A percentile compares a stretch with the other conserved stretches of the same genome.
Conservation (phyloP, 1,140 invertebrate genomes). For the Elysia chlorotica region DNA sequence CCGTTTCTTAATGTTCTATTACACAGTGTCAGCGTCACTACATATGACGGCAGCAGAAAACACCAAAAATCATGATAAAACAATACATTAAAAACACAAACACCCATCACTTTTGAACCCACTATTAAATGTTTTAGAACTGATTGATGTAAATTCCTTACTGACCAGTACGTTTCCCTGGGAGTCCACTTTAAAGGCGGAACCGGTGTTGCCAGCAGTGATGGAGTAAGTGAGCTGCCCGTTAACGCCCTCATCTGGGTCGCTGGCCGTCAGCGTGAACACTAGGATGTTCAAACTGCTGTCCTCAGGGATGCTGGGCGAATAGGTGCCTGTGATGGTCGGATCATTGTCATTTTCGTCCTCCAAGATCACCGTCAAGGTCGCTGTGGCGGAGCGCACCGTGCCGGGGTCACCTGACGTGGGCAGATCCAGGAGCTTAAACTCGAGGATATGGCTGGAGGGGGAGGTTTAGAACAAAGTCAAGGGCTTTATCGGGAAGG, state of each 20-base stretch:
- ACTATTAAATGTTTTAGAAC: too few species aligned
- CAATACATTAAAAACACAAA: too few species aligned
- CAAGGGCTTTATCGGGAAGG: too few species aligned
- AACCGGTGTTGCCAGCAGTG: constrained; percentile 31
- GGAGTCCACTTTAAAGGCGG: constrained; percentile 34
- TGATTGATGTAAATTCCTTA: too few species aligned
- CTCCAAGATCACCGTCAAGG: constrained; percentile 35
- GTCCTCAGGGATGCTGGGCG: constrained; percentile 36
- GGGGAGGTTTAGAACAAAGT: background rate
- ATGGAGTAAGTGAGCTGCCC: constrained; percentile 35
- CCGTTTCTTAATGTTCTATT: too few species aligned
- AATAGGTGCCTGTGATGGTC: constrained; percentile 34
- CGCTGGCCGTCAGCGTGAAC: constrained; percentile 35
- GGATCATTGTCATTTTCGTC: constrained; percentile 38
- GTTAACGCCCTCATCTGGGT: constrained; percentile 40
- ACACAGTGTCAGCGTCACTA: too few species aligned
- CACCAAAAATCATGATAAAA: too few species aligned
- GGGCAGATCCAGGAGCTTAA: constrained; percentile 33
- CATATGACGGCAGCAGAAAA: too few species aligned
- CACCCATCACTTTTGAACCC: too few species aligned
- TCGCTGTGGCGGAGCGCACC: constrained; percentile 31
- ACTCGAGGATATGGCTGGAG: constrained; percentile 30
- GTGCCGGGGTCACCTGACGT: constrained; percentile 18
- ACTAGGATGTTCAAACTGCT: constrained; percentile 33
- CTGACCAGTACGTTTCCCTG: constrained; percentile 13